phyloP scores from a whole-genome alignment of 2,113 vertebrate genomes.

The Asarcornis scutulata region DNA sequence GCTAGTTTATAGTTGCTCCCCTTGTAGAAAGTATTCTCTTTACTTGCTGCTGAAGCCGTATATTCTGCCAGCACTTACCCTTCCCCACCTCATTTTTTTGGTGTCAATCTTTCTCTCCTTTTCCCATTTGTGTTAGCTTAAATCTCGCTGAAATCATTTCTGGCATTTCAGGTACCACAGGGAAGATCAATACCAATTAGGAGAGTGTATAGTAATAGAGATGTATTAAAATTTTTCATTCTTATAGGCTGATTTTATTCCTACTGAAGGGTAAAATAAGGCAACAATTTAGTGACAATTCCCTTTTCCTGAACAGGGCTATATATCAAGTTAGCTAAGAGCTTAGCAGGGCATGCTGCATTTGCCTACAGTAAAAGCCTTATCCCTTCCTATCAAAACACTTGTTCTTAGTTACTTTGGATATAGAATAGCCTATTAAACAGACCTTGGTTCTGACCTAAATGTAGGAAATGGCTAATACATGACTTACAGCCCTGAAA shows the following conservation, averaged over 20 bases:
- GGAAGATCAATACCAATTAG: slow-evolving; percentile 64
- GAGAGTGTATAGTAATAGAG: slow-evolving; percentile 1
- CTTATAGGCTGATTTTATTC: slow-evolving; percentile 43
- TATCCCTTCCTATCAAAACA: neutral
- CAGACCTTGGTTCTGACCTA: neutral
- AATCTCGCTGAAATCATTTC: slow-evolving; percentile 33
- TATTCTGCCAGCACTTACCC: neutral
- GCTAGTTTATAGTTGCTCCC: neutral
- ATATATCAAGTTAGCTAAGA: slow-evolving; percentile 26
- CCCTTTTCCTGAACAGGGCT: neutral
- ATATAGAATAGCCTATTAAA: neutral
- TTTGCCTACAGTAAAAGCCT: neutral
- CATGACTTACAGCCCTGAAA: neutral
- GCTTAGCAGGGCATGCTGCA: neutral
- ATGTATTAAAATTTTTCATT: slow-evolving; percentile 47
- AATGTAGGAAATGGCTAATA: neutral
- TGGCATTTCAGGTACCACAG: neutral
- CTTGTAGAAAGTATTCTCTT: neutral
- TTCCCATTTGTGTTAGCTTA: slow-evolving; percentile 17
- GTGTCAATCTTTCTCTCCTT: neutral
- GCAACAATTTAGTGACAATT: slow-evolving; percentile 46
- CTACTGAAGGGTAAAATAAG: slow-evolving; percentile 48
- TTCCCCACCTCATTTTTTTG: neutral
- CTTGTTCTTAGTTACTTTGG: slow-evolving; percentile 1
- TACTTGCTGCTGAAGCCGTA: neutral